A percentile compares a stretch with the other conserved stretches of the same genome.
These are phyloP conservation scores for Paralichthys olivaceus DNA, from an alignment of 2,113 vertebrate species.

Conservation along the genomic window DNA sequence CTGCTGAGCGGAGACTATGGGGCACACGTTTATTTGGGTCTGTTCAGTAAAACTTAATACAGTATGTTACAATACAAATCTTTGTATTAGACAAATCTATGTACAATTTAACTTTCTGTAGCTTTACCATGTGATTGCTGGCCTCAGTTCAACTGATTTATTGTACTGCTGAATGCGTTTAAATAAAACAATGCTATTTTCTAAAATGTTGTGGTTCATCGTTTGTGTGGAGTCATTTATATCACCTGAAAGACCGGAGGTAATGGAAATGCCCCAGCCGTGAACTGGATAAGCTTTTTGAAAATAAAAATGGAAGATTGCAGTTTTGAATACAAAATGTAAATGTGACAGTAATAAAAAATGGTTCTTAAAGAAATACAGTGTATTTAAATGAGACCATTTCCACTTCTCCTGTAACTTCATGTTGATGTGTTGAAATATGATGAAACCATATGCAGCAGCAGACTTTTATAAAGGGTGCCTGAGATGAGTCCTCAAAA, in stretches of 20 bases:
- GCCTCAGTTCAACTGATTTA: conserved; percentile 34
- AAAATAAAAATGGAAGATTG: no score
- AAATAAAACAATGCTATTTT: conserved; percentile 40
- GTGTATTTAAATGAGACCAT: no score
- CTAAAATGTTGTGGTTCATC: background rate
- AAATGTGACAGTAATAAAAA: no score
- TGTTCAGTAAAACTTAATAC: conserved; percentile 7
- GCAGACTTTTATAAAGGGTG: no score
- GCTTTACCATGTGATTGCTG: conserved; percentile 18
- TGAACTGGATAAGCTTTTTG: no score
- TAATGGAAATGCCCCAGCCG: background rate
- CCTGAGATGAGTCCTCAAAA: no score
- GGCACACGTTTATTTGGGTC: conserved; percentile 5
- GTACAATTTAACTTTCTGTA: conserved; percentile 8
- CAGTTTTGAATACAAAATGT: no score
- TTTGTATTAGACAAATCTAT: background rate
- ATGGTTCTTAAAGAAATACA: no score
- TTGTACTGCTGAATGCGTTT: conserved; percentile 50
- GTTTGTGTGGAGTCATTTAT: background rate
- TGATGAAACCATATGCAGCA: no score
- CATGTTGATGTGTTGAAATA: no score
- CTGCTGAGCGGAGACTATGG: conserved; percentile 67
- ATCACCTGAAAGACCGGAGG: background rate
- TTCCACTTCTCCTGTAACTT: no score
- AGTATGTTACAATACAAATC: background rate